Conservation (phyloP, 2,797 vertebrate genomes). For the Delichon dasypus region DNA sequence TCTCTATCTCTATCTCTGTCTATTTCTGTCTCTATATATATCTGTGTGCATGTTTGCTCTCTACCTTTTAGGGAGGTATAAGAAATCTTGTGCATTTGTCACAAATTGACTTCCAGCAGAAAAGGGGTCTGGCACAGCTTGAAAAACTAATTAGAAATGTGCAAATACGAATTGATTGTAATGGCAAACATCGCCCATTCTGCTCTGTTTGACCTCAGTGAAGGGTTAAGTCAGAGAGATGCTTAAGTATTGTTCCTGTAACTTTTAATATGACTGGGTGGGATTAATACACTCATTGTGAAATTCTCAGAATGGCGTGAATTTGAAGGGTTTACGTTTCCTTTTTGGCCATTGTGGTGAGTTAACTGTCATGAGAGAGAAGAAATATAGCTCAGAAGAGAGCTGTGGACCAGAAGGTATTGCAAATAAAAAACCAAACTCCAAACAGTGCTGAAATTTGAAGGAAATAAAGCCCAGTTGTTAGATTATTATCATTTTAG, state of each 20-base stretch:
- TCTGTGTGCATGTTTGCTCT: background rate
- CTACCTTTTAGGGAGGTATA: background rate
- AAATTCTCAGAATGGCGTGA: background rate
- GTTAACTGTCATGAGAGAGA: background rate
- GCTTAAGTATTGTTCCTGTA: background rate
- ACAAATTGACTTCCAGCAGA: background rate
- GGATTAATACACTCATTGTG: background rate
- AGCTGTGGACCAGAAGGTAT: background rate
- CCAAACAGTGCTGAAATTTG: background rate
- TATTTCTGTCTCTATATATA: rapidly evolving
- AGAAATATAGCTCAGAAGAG: background rate
- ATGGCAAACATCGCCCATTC: background rate
- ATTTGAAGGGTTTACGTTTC: background rate
- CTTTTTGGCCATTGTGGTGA: background rate
- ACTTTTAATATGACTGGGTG: background rate
- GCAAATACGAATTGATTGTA: background rate
- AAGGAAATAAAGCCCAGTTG: background rate
- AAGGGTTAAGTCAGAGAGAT: background rate
- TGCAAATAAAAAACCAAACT: background rate
- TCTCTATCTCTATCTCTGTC: background rate
- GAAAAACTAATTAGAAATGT: background rate
- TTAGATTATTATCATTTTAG: background rate
- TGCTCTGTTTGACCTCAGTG: background rate
- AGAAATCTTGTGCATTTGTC: background rate
- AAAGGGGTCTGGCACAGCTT: background rate